These are phyloP conservation scores for Zoanthus sansibaricus DNA, from an alignment of 92 coral and sea anemone species.

Conservation along the genomic window DNA sequence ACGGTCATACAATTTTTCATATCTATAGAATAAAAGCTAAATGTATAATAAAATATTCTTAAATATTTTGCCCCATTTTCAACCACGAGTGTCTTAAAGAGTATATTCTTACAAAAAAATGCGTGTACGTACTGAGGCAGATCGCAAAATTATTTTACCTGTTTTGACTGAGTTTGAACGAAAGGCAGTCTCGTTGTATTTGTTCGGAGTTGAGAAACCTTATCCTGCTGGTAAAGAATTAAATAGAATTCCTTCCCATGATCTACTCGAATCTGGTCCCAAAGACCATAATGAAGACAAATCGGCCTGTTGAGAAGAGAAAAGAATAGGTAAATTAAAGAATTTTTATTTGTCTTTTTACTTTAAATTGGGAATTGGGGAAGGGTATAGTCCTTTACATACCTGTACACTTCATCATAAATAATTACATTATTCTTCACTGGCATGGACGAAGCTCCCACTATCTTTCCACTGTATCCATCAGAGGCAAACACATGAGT, in stretches of 20 bases:
- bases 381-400: neutral
- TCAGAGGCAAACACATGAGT: slow-evolving; percentile 47
- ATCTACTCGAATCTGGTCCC: slow-evolving; percentile 53
- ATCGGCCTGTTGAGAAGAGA: slow-evolving; percentile 21
- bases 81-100: too few species aligned
- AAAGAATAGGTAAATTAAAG: neutral
- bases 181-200: slow-evolving; percentile 47
- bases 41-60: too few species aligned
- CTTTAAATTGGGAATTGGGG: neutral
- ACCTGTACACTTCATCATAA: neutral
- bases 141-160: neutral
- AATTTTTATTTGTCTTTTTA: neutral
- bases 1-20: too few species aligned
- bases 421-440: slow-evolving; percentile 30
- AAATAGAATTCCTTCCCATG: slow-evolving; percentile 44
- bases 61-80: too few species aligned
- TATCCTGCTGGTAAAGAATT: slow-evolving; percentile 36
- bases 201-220: slow-evolving; percentile 29
- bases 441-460: slow-evolving; percentile 45
- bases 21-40: too few species aligned
- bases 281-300: slow-evolving; percentile 43
- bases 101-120: too few species aligned
- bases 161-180: slow-evolving; percentile 38
- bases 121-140: neutral
- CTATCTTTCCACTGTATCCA: slow-evolving; percentile 49